Base-by-base conservation (phyloP, 1,140 invertebrate genomes). In the Tetramorium parvispinum region DNA sequence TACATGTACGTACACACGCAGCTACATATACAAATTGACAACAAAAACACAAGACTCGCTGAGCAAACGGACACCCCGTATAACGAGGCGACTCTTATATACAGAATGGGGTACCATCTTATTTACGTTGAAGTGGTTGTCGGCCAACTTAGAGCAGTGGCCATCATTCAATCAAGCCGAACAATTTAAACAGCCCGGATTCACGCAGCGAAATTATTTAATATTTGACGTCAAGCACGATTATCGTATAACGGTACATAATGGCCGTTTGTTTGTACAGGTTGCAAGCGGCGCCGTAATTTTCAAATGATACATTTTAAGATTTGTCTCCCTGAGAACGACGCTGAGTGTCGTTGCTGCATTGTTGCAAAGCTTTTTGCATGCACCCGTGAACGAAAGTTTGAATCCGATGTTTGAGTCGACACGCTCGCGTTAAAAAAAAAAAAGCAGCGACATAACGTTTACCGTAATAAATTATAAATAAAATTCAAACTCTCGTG, bases 201-300 rank as follows among this genome's bases (percentile, higher is more conserved):
- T 94, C 93, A 93, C 89, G 93, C 91, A 91, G 93, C 93, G 92
- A 93, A 92, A 93, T 93, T 93, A 91, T 93, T 93, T 94, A 92
- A 93, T 93, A 94, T 93, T 94, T 94, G 93, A 94, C 93, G 92
- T 94, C 93, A 94, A 90, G 89, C 89, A 89, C 91, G 92, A 94
- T 94, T 94, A 94, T 92, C 93, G 92, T 94, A 92, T 93, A 93
- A 92, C 89, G 83, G 87, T 87, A 82, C 79, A 77, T 93, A 93
- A 93, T 92, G 78, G 88, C 85, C 88, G 88, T 89, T 91, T 93
- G 90, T 93, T 92, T 93, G 90, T 92, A 93, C 88, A 91, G 89
- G 91, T 91, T 92, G 89, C 91, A 92, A 86, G 81, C 89, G 57
- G 88, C 88, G 91, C 89, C 91, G 91, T 86, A 91, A 91, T 89